phyloP scores from a whole-genome alignment of 2,888 invertebrate genomes.

The Coleophora flavipennella region DNA sequence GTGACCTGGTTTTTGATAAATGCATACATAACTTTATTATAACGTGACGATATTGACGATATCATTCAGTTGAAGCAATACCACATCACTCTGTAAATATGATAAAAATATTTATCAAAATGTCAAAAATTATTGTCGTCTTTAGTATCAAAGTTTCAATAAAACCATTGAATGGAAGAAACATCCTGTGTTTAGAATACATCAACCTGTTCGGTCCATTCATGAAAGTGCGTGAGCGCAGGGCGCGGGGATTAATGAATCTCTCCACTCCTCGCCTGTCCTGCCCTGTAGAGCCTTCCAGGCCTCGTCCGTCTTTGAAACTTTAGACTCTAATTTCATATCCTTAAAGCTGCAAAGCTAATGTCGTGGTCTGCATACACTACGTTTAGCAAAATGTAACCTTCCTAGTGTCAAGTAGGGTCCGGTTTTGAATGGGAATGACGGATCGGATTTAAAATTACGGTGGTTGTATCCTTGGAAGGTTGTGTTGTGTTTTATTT shows the following conservation, averaged over 20 bases:
- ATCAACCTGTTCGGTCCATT: conserved; percentile 72
- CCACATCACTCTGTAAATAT: too few species aligned
- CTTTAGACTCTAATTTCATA: conserved; percentile 24
- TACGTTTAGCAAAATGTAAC: neutral
- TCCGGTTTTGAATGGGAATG: conserved; percentile 25
- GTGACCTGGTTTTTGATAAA: conserved; percentile 19
- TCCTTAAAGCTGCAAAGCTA: conserved; percentile 21
- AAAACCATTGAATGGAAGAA: conserved; percentile 16
- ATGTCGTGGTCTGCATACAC: conserved; percentile 11
- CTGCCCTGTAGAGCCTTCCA: conserved; percentile 32
- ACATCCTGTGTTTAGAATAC: conserved; percentile 55
- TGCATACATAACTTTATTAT: too few species aligned
- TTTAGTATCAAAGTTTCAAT: too few species aligned
- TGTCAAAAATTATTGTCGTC: too few species aligned
- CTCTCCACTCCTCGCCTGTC: conserved; percentile 40
- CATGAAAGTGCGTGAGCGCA: conserved; percentile 73
- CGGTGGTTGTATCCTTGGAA: conserved; percentile 69
- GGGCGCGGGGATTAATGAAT: conserved; percentile 72
- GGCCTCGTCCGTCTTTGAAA: conserved; percentile 15
- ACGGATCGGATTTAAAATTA: conserved; percentile 50
- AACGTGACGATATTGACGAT: too few species aligned
- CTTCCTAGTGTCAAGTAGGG: conserved; percentile 18
- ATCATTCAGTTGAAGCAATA: too few species aligned
- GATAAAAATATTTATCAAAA: too few species aligned
- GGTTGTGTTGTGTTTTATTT: conserved; percentile 67